Percentiles rank a stretch among this genome's conserved stretches.
These are phyloP conservation scores for Stenoptilia bipunctidactyla DNA, from an alignment of 2,888 invertebrate genomes.

Conservation along the genomic window DNA sequence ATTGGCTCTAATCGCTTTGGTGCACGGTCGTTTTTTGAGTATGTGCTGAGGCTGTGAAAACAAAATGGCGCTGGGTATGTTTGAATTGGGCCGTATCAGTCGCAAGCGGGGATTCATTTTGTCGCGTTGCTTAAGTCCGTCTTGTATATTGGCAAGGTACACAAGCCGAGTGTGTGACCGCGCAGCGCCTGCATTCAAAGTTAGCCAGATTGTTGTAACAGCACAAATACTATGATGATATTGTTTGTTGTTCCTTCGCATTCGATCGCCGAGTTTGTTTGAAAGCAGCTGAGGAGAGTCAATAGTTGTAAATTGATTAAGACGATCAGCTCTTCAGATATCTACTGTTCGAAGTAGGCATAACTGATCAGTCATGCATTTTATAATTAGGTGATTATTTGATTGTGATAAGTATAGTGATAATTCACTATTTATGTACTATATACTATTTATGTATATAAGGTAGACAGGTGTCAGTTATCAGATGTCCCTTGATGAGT, in stretches of 20 bases:
- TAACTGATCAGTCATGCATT: too few species aligned
- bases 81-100: slow-evolving; percentile 71
- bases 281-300: slow-evolving; percentile 37
- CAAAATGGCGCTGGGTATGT: slow-evolving; percentile 69
- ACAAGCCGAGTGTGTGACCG: slow-evolving; percentile 62
- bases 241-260: slow-evolving; percentile 66
- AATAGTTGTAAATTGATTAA: slow-evolving; percentile 57
- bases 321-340: not conserved
- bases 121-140: slow-evolving; percentile 69
- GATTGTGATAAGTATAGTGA: too few species aligned
- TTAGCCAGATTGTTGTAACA: slow-evolving; percentile 69
- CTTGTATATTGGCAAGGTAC: slow-evolving; percentile 68
- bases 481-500: too few species aligned
- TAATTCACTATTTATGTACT: too few species aligned
- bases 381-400: too few species aligned
- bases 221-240: slow-evolving; percentile 68
- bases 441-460: too few species aligned
- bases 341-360: too few species aligned
- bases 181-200: slow-evolving; percentile 67
- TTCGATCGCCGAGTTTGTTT: slow-evolving; percentile 64
- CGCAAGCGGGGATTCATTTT: slow-evolving; percentile 70
- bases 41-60: slow-evolving; percentile 43
- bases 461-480: too few species aligned
- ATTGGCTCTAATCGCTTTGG: slow-evolving; percentile 28
- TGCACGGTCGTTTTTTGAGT: slow-evolving; percentile 35